Evolutionary conservation across 2,113 vertebrate species (phyloP), one percentile per base, ranked within the genome.

Genomic region (Aplodontia rufa): DNA sequence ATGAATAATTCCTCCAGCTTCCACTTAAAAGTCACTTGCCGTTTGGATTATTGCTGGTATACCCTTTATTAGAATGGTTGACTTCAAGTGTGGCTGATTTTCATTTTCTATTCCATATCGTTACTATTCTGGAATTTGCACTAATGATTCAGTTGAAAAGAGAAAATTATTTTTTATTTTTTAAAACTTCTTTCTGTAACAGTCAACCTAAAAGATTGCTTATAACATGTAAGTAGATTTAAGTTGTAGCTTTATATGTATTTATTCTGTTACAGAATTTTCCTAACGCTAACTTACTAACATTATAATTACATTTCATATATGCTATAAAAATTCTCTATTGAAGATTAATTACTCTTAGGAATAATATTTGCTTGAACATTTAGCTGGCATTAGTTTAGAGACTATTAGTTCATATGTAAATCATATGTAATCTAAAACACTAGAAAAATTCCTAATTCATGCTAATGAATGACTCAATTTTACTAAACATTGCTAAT

Each of bases 311-410:
- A 78, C 6, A 94, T 92, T 60, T 91, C 26, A 58, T 81, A 91
- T 55, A 37, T 93, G 66, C 83, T 91, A 83, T 89, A 86, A 94
- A 95, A 84, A 81, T 91, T 93, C 26, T 68, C 53, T 90, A 11
- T 78, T 71, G 78, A 90, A 94, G 89, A 89, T 78, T 93, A 94
- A 84, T 89, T 92, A 94, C 37, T 95, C 32, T 93, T 93, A 95
- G 35, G 30, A 96, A 82, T 87, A 94, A 85, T 35, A 85, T 64
- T 91, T 94, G 9, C 26, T 90, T 88, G 40, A 94, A 87, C 75
- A 87, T 81, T 92, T 94, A 75, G 45, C 82, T 78, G 53, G 69
- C 69, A 87, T 91, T 85, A 80, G 30, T 82, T 96, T 95, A 91
- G 47, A 82, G 42, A 79, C 24, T 83, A 90, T 72, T 53, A 95